Conservation (phyloP, 2,888 invertebrate genomes). For the Pheosia tremula region DNA sequence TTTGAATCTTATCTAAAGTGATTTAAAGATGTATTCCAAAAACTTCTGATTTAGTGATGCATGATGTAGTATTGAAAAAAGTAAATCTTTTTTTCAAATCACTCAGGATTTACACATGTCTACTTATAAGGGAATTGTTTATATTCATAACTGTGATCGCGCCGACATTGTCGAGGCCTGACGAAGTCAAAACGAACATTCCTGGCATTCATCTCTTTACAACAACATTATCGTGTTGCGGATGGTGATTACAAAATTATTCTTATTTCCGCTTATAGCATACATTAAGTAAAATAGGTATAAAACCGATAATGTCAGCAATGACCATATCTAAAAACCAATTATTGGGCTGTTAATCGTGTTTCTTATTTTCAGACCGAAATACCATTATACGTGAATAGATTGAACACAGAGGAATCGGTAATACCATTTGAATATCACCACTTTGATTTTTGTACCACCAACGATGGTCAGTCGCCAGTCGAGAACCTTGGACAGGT, state of each 20-base stretch:
- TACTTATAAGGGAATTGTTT: constrained; percentile 18
- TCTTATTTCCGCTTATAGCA: constrained; percentile 9
- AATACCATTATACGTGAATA: constrained; percentile 96
- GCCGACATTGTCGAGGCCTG: constrained; percentile 12
- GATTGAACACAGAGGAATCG: constrained; percentile 98
- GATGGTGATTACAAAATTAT: constrained; percentile 9
- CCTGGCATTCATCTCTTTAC: not conserved
- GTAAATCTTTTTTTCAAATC: too few relatives aligned
- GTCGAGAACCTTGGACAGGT: constrained; percentile 99
- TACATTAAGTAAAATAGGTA: constrained; percentile 13
- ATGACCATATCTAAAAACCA: constrained; percentile 7
- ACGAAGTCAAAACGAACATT: not conserved
- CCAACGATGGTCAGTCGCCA: constrained; percentile 91
- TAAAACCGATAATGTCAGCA: constrained; percentile 23
- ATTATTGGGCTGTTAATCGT: constrained; percentile 9
- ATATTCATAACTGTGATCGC: constrained; percentile 16
- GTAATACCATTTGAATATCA: constrained; percentile 99
- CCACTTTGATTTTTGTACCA: constrained; percentile 97
- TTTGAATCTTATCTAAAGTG: too few relatives aligned
- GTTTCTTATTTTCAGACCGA: constrained; percentile 88
- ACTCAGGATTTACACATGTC: too few relatives aligned
- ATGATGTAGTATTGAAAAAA: too few relatives aligned
- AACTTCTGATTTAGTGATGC: too few relatives aligned
- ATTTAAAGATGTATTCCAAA: too few relatives aligned
- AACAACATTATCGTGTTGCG: constrained; percentile 8